Base-by-base conservation (phyloP, 2,113 vertebrate species). In the Carettochelys insculpta region DNA sequence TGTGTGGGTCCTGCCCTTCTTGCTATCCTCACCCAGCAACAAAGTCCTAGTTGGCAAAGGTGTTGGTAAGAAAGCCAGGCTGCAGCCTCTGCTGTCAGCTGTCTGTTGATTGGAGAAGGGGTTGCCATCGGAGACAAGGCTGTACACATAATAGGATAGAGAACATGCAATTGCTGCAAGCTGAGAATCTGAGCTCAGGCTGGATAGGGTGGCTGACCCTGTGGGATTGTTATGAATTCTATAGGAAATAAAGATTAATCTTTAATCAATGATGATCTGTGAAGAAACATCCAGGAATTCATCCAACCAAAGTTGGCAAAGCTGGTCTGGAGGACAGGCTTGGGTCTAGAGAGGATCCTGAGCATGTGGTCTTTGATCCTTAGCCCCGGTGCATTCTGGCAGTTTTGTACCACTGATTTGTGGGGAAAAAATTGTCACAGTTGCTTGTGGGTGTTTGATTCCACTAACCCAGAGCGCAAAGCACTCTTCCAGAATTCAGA, bases 341-440 rank as follows among this genome's bases (percentile, higher is more conserved):
- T 0, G 0, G 7, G 24, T n/a, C 41, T 77, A 27, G 71, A 41
- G 20, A 51, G 45, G 25, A 47, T 75, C 0, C 58, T 17, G 8
- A 61, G 58, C 29, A n/a, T 17, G 16, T 61, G 34, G 34, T 20
- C 61, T 65, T 65, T 65, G 17, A 58, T 3, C 29, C 29, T 6
- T n/a, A n/a, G n/a, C n/a, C n/a, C n/a, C n/a, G n/a, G n/a, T n/a
- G n/a, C n/a, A n/a, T n/a, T n/a, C n/a, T n/a, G n/a, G n/a, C n/a
- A n/a, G n/a, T n/a, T n/a, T n/a, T n/a, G n/a, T n/a, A n/a, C n/a
- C n/a, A n/a, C n/a, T n/a, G n/a, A n/a, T n/a, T n/a, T n/a, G n/a
- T n/a, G n/a, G n/a, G n/a, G n/a, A n/a, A n/a, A n/a, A n/a, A n/a
- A n/a, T n/a, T n/a, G n/a, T n/a, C n/a, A n/a, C n/a, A n/a, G n/a